phyloP scores from a whole-genome alignment of 2,888 invertebrate genomes.

The Drosophila buzzatii region DNA sequence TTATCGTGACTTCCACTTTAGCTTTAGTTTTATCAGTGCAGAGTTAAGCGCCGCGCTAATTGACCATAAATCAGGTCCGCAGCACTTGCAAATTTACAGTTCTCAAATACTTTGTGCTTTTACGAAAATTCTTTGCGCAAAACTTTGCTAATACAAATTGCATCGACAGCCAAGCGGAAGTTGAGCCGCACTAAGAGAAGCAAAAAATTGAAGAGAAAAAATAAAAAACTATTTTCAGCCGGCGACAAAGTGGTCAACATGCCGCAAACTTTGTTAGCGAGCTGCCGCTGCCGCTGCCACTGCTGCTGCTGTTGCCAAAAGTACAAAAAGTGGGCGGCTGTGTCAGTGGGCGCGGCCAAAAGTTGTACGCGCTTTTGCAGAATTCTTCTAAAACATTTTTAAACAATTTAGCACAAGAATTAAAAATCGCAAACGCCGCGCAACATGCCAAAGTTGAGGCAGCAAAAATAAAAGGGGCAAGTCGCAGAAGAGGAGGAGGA shows the following conservation, averaged over 20 bases:
- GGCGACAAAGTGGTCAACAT: constrained; percentile 80
- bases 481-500: constrained; percentile 41
- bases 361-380: constrained; percentile 59
- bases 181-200: constrained; percentile 34
- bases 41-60: constrained; percentile 54
- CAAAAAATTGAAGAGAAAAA: constrained; percentile 35
- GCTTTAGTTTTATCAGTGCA: background rate
- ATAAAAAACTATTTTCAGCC: constrained; percentile 58
- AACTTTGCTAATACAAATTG: constrained; percentile 76
- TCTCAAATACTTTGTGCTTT: constrained; percentile 49
- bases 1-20: background rate
- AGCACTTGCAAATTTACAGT: constrained; percentile 65
- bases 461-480: constrained; percentile 19
- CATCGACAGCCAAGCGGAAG: constrained; percentile 77
- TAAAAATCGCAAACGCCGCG: constrained; percentile 81
- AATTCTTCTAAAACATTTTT: constrained; percentile 81
- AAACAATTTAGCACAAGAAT: constrained; percentile 81
- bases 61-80: constrained; percentile 72
- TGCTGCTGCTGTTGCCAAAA: constrained; percentile 53
- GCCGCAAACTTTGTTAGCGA: constrained; percentile 77
- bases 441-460: constrained; percentile 64
- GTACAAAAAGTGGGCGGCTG: constrained; percentile 4
- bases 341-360: constrained; percentile 20
- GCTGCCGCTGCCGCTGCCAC: constrained; percentile 57
- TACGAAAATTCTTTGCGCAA: constrained; percentile 61